A percentile compares a stretch with the other conserved stretches of the same genome.
These are phyloP conservation scores for Clarias fuscus DNA, from an alignment of 2,797 vertebrate species.

Conservation along the genomic window DNA sequence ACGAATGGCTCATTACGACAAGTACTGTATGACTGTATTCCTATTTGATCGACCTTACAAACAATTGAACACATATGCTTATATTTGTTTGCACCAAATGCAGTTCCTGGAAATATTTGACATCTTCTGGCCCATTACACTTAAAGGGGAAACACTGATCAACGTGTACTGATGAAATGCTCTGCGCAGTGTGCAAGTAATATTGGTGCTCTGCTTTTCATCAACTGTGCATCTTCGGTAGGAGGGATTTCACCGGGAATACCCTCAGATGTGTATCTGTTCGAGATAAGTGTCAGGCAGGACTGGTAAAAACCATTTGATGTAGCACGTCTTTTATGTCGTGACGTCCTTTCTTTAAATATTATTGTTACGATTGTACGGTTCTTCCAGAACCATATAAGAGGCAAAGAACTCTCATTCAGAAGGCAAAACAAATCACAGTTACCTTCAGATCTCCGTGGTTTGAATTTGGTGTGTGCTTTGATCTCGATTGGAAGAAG, in stretches of 20 bases:
- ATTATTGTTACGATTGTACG: conserved; percentile 12
- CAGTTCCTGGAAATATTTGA: conserved; percentile 3
- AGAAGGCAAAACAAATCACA: conserved; percentile 13
- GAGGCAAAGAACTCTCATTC: background rate
- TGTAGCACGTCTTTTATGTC: conserved; percentile 17
- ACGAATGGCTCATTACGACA: background rate
- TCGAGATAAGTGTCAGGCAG: conserved; percentile 25
- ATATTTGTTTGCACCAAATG: background rate
- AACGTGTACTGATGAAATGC: background rate
- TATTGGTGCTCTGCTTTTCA: conserved; percentile 18
- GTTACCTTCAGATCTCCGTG: background rate
- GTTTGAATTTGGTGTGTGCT: background rate
- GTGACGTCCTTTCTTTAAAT: conserved; percentile 17
- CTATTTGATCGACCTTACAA: background rate
- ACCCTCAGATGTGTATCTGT: conserved; percentile 18
- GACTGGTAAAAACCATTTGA: background rate
- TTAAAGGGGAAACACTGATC: conserved; percentile 20
- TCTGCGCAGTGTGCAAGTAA: background rate
- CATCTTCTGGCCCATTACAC: background rate
- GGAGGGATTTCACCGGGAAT: conserved; percentile 19
- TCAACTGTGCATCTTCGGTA: conserved; percentile 1
- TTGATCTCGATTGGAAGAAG: background rate
- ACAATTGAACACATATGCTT: background rate
- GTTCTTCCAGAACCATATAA: conserved; percentile 10
- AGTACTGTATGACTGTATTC: background rate